Conservation (phyloP, 2,888 invertebrate species). For the Leptarthrus brevirostris region DNA sequence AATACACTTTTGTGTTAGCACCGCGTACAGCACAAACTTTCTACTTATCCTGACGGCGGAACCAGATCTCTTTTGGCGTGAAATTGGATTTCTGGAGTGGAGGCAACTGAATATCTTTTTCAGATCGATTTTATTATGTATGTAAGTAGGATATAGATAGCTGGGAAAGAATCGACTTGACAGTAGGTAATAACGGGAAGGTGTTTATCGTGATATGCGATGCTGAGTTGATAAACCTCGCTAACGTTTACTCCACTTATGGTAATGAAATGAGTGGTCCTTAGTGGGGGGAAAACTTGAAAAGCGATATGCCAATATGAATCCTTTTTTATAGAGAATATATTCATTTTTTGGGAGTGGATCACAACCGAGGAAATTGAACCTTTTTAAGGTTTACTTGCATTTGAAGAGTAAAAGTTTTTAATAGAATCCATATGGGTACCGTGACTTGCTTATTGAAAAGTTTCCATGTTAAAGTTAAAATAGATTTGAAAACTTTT, state of each 20-base stretch:
- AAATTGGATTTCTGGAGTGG: conserved; percentile 51
- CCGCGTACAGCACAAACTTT: background rate
- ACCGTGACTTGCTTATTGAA: too few species aligned
- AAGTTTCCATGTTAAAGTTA: too few species aligned
- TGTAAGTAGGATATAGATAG: conserved; percentile 3
- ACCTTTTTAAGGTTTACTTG: background rate
- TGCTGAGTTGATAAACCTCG: conserved; percentile 27
- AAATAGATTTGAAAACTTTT: too few species aligned
- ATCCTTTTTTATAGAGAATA: background rate
- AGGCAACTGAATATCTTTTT: conserved; percentile 48
- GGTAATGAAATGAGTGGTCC: conserved; percentile 17
- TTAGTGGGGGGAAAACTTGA: background rate
- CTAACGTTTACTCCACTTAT: conserved; percentile 32
- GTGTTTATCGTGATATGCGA: conserved; percentile 37
- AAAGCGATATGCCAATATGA: background rate
- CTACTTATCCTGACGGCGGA: conserved; percentile 36
- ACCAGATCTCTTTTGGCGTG: conserved; percentile 47
- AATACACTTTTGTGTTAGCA: background rate
- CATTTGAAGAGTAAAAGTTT: background rate
- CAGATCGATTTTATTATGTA: conserved; percentile 50
- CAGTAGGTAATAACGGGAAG: conserved; percentile 43
- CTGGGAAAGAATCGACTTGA: conserved; percentile 28
- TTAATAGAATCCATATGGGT: background rate
- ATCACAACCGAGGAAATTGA: conserved; percentile 4
- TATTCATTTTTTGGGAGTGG: background rate